phyloP scores from a whole-genome alignment of 2,113 vertebrate genomes.

The Ellobius talpinus region DNA sequence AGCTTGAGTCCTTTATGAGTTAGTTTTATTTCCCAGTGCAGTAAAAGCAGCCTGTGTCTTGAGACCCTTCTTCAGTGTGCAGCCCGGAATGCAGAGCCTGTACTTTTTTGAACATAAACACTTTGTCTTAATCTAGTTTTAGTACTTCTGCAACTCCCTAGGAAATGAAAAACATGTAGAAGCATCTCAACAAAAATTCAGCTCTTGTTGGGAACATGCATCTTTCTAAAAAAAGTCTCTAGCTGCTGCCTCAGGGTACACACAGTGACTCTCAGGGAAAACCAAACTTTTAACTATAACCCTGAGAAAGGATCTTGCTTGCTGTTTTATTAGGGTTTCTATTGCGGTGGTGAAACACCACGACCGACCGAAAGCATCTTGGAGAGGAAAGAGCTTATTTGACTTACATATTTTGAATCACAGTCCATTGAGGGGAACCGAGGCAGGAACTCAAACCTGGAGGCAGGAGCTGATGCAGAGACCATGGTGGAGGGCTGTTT shows the following conservation, averaged over 20 bases:
- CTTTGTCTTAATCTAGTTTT: conserved; percentile 70
- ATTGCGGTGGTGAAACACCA: neutral
- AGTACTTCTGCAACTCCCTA: conserved; percentile 71
- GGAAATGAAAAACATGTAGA: conserved; percentile 73
- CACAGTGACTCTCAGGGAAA: neutral
- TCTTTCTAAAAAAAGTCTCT: conserved; percentile 20
- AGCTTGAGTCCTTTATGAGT: conserved; percentile 52
- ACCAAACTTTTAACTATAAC: conserved; percentile 13
- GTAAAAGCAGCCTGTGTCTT: conserved; percentile 70
- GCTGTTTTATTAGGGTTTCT: neutral
- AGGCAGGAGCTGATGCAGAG: neutral
- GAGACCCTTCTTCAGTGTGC: conserved; percentile 55
- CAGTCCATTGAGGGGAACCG: neutral
- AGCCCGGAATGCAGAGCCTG: conserved; percentile 68
- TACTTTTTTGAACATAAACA: conserved; percentile 72
- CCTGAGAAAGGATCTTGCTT: conserved; percentile 50
- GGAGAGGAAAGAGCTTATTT: neutral
- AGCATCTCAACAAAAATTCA: conserved; percentile 65
- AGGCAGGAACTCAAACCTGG: neutral
- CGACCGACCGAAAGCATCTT: neutral
- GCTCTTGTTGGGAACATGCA: neutral
- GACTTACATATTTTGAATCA: neutral
- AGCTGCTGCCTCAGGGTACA: neutral
- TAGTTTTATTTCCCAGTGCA: conserved; percentile 58
- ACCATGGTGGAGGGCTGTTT: too few species aligned